Percentiles rank a stretch among this genome's conserved stretches.
Conservation (phyloP, 2,113 vertebrate species). For the Eudyptes chrysolophus region DNA sequence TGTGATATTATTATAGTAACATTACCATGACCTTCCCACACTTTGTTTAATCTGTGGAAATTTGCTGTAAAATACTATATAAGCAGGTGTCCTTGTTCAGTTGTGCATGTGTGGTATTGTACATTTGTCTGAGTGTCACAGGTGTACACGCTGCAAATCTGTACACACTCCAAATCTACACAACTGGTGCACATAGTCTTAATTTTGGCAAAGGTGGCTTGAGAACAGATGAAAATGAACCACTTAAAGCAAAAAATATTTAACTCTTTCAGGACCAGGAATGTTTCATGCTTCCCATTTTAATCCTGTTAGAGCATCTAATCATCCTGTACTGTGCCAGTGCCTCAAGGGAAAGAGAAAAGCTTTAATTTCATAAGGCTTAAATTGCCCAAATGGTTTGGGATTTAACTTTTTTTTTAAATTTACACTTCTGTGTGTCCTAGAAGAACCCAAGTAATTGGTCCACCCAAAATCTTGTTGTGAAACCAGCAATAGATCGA, state of each 20-base stretch:
- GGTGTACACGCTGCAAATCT: background rate
- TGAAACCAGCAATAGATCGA: background rate
- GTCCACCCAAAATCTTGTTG: fast-evolving
- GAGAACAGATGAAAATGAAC: background rate
- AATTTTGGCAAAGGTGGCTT: background rate
- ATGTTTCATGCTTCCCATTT: background rate
- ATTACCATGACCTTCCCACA: background rate
- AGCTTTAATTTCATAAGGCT: background rate
- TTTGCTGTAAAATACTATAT: background rate
- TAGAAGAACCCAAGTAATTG: background rate
- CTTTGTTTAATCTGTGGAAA: background rate
- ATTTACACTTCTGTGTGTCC: fast-evolving
- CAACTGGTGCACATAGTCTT: background rate
- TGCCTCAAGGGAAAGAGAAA: background rate
- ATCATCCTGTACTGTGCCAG: fast-evolving
- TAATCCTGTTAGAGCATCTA: background rate
- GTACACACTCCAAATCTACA: background rate
- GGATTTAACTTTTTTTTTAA: background rate
- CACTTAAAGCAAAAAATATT: background rate
- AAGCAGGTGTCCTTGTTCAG: background rate
- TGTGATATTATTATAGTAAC: background rate
- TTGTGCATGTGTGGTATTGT: background rate
- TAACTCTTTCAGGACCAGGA: background rate
- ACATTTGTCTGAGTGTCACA: background rate
- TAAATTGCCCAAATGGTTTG: no score